Conservation (phyloP, 2,888 invertebrate genomes). For the Listrodromus nycthemerus region DNA sequence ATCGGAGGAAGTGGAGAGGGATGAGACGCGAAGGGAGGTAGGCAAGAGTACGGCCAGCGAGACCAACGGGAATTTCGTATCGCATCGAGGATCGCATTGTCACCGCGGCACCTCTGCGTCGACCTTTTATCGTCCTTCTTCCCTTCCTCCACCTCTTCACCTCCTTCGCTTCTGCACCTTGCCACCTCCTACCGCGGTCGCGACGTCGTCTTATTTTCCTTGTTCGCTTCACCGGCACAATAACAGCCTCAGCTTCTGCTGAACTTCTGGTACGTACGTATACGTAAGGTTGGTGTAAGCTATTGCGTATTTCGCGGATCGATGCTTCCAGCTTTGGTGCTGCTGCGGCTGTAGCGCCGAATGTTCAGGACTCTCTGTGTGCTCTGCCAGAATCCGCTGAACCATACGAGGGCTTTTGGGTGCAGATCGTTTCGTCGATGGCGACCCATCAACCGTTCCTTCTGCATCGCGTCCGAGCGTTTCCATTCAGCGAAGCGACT, state of each 20-base stretch:
- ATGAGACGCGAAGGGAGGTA: conserved; percentile 58
- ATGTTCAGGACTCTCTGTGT: conserved; percentile 8
- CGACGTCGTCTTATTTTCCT: conserved; percentile 43
- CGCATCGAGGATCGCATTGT: conserved; percentile 75
- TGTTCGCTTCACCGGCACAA: conserved; percentile 37
- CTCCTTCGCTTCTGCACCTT: conserved; percentile 73
- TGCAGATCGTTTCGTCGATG: not conserved
- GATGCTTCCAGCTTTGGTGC: conserved; percentile 72
- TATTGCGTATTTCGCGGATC: conserved; percentile 79
- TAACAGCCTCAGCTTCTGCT: conserved; percentile 9
- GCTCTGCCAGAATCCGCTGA: conserved; percentile 15
- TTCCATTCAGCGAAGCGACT: not conserved
- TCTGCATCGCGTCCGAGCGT: not conserved
- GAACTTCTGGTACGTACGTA: conserved; percentile 69
- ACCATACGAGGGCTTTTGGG: not conserved
- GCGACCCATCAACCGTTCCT: conserved; percentile 1
- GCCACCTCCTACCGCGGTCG: conserved; percentile 22
- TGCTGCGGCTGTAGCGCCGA: conserved; percentile 8
- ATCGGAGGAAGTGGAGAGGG: conserved; percentile 32
- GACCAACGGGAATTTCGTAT: conserved; percentile 76
- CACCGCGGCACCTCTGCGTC: conserved; percentile 65
- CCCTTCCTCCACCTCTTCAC: conserved; percentile 61
- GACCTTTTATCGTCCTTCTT: conserved; percentile 60
- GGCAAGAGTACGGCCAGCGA: conserved; percentile 73
- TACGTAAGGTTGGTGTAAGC: conserved; percentile 73